phyloP scores from a whole-genome alignment of 2,113 vertebrate species.

The Epinephelus moara region DNA sequence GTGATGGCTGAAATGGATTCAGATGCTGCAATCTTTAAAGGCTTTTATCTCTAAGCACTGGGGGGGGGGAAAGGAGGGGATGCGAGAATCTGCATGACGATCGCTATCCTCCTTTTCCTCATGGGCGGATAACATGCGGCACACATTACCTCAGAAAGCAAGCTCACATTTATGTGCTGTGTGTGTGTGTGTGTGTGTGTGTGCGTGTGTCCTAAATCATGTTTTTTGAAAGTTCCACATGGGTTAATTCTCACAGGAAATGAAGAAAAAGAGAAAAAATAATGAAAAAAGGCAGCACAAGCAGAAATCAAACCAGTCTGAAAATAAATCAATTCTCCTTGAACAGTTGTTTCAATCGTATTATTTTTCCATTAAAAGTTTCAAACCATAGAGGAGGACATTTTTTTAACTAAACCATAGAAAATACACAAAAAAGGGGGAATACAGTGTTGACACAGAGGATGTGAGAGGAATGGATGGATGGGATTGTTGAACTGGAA shows the following conservation, averaged over 20 bases:
- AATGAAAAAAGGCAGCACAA: slow-evolving; percentile 51
- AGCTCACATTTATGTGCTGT: slow-evolving; percentile 58
- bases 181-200: slow-evolving; percentile 24
- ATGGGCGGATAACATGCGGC: slow-evolving; percentile 35
- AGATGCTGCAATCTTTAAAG: slow-evolving; percentile 55
- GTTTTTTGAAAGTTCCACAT: slow-evolving; percentile 45
- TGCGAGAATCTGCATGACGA: slow-evolving; percentile 28
- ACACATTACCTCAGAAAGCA: slow-evolving; percentile 55
- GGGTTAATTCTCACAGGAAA: slow-evolving; percentile 62
- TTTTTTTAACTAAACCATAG: slow-evolving; percentile 64
- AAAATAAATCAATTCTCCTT: slow-evolving; percentile 63
- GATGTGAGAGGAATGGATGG: slow-evolving; percentile 36
- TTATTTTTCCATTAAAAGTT: slow-evolving; percentile 70
- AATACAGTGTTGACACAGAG: slow-evolving; percentile 60
- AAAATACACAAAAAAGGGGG: slow-evolving; percentile 67
- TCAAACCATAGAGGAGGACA: slow-evolving; percentile 59
- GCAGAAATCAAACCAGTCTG: slow-evolving; percentile 50
- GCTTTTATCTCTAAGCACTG: slow-evolving; percentile 53
- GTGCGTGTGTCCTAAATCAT: slow-evolving; percentile 47
- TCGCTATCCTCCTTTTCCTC: slow-evolving; percentile 38
- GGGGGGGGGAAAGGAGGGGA: slow-evolving; percentile 1
- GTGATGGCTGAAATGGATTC: slow-evolving; percentile 58
- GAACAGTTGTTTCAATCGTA: slow-evolving; percentile 64
- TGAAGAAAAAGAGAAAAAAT: slow-evolving; percentile 14
- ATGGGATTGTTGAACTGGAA: slow-evolving; percentile 60